These are phyloP conservation scores for Stenurella melanura DNA, from an alignment of 2,888 invertebrate genomes.

Conservation along the genomic window DNA sequence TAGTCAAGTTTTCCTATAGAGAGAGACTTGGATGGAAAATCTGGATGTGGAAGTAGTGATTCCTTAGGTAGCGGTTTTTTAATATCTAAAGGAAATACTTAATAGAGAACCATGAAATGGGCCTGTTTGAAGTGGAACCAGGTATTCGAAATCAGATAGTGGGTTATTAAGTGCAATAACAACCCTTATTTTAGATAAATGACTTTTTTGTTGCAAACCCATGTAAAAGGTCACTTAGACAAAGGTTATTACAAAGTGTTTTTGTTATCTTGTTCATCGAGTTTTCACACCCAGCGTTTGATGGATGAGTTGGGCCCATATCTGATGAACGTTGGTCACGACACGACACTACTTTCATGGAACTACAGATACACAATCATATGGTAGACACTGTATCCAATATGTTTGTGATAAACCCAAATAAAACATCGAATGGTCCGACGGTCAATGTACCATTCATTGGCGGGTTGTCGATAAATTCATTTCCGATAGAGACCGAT, in stretches of 20 bases:
- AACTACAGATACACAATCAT: conserved; percentile 48
- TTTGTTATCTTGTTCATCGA: conserved; percentile 72
- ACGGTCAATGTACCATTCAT: conserved; percentile 31
- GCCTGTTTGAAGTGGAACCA: conserved; percentile 56
- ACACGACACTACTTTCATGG: conserved; percentile 65
- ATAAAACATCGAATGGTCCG: conserved; percentile 40
- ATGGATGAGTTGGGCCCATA: conserved; percentile 71
- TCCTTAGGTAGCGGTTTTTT: too few relatives aligned
- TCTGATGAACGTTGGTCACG: conserved; percentile 73
- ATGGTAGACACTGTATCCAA: conserved; percentile 44
- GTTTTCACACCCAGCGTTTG: conserved; percentile 73
- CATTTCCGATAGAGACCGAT: neutral
- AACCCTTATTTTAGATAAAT: conserved; percentile 72
- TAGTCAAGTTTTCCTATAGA: too few relatives aligned
- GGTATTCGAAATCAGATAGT: conserved; percentile 66
- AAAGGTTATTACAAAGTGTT: conserved; percentile 73
- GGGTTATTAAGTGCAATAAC: conserved; percentile 69
- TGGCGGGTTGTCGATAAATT: conserved; percentile 1
- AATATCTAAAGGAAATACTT: conserved; percentile 8
- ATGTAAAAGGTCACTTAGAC: conserved; percentile 72
- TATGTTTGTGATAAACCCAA: conserved; percentile 43
- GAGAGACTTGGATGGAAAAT: too few relatives aligned
- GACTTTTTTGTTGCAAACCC: conserved; percentile 71
- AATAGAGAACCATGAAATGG: conserved; percentile 50
- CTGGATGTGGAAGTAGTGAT: too few relatives aligned